Conservation (phyloP, 2,888 invertebrate species). For the Hirtodrosophila histrioides region DNA sequence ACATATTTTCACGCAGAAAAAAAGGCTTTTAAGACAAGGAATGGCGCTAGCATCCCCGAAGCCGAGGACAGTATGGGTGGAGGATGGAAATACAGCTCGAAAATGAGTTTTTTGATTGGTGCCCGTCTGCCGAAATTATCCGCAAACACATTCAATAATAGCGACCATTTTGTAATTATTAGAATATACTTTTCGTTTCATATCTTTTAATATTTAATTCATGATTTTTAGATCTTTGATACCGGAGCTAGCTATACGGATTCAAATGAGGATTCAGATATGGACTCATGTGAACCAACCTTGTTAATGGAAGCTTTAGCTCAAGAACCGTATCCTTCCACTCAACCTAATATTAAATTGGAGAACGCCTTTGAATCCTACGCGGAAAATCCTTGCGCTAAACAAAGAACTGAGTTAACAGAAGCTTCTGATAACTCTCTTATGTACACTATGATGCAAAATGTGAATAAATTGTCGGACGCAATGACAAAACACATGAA, state of each 20-base stretch:
- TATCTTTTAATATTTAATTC: not conserved
- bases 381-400: conserved; percentile 3
- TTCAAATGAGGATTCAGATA: conserved; percentile 37
- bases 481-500: conserved; percentile 1
- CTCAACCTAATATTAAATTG: conserved; percentile 1
- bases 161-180: conserved; percentile 22
- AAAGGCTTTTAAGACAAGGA: conserved; percentile 23
- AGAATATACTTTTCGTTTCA: not conserved
- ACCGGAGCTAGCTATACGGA: conserved; percentile 25
- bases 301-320: conserved; percentile 4
- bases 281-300: conserved; percentile 17
- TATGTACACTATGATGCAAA: not conserved
- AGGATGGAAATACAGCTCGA: conserved; percentile 39
- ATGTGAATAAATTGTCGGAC: conserved; percentile 8
- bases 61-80: conserved; percentile 19
- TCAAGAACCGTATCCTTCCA: conserved; percentile 16
- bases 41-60: conserved; percentile 13
- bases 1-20: conserved; percentile 36
- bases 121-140: conserved; percentile 6
- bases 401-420: conserved; percentile 14
- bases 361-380: conserved; percentile 11
- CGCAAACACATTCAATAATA: conserved; percentile 11
- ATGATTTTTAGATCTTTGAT: conserved; percentile 23
- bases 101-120: conserved; percentile 33
- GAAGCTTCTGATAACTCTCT: conserved; percentile 1